Conservation (phyloP, 2,888 invertebrate species). For the Brassicogethes aeneus region DNA sequence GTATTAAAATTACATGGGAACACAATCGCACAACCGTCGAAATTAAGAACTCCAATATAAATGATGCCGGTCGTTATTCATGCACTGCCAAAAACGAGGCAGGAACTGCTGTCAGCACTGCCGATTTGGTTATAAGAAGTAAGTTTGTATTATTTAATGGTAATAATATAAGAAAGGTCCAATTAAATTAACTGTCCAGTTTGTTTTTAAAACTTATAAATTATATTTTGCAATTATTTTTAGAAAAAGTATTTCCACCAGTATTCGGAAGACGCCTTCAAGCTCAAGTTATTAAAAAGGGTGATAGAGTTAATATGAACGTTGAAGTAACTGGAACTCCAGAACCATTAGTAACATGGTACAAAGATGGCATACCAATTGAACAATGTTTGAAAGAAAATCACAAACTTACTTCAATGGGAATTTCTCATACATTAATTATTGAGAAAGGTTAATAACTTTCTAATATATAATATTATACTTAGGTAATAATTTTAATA, state of each 20-base stretch:
- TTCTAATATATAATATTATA: not conserved
- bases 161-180: not conserved
- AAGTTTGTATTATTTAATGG: too few relatives aligned
- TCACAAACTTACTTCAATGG: conserved; percentile 51
- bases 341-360: conserved; percentile 64
- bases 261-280: conserved; percentile 70
- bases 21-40: conserved; percentile 59
- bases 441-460: conserved; percentile 57
- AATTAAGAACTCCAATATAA: conserved; percentile 53
- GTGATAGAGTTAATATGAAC: conserved; percentile 63
- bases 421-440: conserved; percentile 57
- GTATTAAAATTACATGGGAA: conserved; percentile 47
- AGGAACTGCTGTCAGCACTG: conserved; percentile 65
- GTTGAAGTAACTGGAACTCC: conserved; percentile 73
- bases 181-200: conserved; percentile 1
- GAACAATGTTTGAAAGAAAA: conserved; percentile 46
- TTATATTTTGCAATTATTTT: conserved; percentile 12
- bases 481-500: not conserved
- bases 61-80: conserved; percentile 71
- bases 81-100: conserved; percentile 66
- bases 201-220: conserved; percentile 1
- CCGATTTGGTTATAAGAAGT: conserved; percentile 77
- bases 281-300: conserved; percentile 63
- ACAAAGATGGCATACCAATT: conserved; percentile 59
- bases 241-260: conserved; percentile 73